A percentile compares a stretch with the other conserved stretches of the same genome.
phyloP scores from a whole-genome alignment of 64 coral and sea anemone species.

The Pachyseris speciosa region DNA sequence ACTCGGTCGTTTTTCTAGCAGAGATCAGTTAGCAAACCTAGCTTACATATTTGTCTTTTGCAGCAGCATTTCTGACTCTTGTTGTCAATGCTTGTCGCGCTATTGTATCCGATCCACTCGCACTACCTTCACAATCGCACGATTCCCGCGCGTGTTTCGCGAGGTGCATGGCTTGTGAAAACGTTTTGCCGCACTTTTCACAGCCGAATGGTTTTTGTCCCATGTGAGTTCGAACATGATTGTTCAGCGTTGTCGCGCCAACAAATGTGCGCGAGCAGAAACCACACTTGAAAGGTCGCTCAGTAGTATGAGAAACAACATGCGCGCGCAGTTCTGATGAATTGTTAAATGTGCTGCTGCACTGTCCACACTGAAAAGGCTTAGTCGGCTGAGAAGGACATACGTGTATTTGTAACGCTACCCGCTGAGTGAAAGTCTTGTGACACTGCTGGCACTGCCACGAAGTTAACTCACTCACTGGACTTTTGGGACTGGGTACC shows the following conservation, averaged over 20 bases:
- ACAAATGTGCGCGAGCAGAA: constrained; percentile 71
- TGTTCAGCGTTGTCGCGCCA: constrained; percentile 73
- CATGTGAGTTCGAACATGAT: constrained; percentile 67
- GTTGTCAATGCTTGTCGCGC: neutral
- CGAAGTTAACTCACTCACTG: constrained; percentile 30
- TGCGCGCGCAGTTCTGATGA: constrained; percentile 65
- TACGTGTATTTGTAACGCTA: constrained; percentile 58
- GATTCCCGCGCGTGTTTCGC: constrained; percentile 47
- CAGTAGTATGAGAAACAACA: constrained; percentile 43
- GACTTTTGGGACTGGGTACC: neutral
- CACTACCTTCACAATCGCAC: constrained; percentile 1
- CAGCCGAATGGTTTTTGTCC: constrained; percentile 71
- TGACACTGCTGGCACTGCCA: constrained; percentile 68
- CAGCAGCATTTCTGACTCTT: neutral
- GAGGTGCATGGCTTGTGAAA: constrained; percentile 66
- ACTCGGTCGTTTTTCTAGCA: too few relatives aligned
- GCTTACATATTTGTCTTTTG: too few relatives aligned
- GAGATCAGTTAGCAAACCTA: too few relatives aligned
- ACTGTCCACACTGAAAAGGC: constrained; percentile 71
- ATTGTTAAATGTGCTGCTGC: constrained; percentile 55
- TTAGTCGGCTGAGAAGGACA: constrained; percentile 53
- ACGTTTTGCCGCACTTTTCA: constrained; percentile 66
- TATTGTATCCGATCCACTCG: neutral
- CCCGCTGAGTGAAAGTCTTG: constrained; percentile 58
- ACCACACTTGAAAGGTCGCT: constrained; percentile 74